These are phyloP conservation scores for Grallaria varia DNA, from an alignment of 2,113 vertebrate genomes.

Conservation along the genomic window DNA sequence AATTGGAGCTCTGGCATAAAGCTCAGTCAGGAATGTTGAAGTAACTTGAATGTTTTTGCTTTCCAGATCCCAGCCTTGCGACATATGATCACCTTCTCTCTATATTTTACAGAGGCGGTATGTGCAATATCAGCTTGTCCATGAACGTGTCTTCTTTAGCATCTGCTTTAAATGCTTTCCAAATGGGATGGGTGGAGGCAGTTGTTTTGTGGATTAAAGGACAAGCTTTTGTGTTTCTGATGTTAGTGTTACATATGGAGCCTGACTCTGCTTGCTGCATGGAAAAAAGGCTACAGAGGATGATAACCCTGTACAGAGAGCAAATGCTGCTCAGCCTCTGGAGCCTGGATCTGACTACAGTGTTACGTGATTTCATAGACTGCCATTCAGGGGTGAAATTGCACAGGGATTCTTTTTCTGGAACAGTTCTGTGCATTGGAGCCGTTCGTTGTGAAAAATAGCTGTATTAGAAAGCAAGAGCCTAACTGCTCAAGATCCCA, in stretches of 20 bases:
- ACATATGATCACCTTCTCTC: conserved; percentile 80
- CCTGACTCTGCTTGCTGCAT: not conserved
- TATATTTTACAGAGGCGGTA: conserved; percentile 81
- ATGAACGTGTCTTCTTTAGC: fast-evolving
- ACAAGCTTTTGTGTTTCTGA: not conserved
- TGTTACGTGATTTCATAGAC: fast-evolving
- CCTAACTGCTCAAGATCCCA: not conserved
- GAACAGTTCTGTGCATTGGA: not conserved
- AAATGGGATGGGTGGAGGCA: not conserved
- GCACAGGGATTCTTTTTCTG: not conserved
- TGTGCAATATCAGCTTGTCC: not conserved
- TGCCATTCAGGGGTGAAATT: not conserved
- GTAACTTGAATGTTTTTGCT: not conserved
- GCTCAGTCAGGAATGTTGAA: not conserved
- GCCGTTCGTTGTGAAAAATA: not conserved
- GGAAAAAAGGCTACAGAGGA: not conserved
- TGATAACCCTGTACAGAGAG: not conserved
- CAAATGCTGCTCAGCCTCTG: not conserved
- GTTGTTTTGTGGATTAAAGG: not conserved
- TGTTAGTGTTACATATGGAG: not conserved
- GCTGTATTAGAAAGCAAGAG: not conserved
- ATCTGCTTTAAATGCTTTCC: not conserved
- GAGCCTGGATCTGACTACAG: not conserved
- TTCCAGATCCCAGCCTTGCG: conserved; percentile 87
- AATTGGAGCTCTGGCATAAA: not conserved